Evolutionary conservation across 1,140 invertebrate species (phyloP), one percentile per base, ranked within the genome.

Genomic region (Macrocentrus cingulum): DNA sequence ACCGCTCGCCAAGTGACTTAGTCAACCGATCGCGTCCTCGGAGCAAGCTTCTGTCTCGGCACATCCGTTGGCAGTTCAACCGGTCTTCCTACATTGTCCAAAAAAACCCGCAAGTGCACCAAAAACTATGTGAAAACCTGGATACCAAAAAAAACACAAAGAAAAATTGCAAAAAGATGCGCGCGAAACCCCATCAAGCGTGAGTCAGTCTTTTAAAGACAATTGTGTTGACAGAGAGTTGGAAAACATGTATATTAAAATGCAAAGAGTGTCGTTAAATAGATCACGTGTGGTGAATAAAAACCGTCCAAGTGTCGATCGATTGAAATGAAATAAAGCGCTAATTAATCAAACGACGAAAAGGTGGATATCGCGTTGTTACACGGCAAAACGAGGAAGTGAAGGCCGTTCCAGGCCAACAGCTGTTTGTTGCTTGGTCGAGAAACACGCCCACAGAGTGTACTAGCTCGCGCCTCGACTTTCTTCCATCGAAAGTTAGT

Each of bases 1-100:
- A 57, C 55, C 67, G 68, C 64, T 68, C 69, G 67, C 62, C 39
- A 64, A 65, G 68, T 65, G 65, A 72, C 72, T 74, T 76, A 77
- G 75, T 79, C 75, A 71, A 67, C 71, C 74, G 67, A 74, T 69
- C 72, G 74, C 74, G 72, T 76, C 71, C 68, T 72, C 58, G 65
- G 71, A 67, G 70, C 68, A 69, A 73, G 72, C 75, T 76, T 42
- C n/a, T 11, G 18, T 42, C 32, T 22, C 39, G n/a, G n/a, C n/a
- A n/a, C n/a, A n/a, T 29, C n/a, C 29, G 36, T 46, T 29, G 25
- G 25, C 25, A 5, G 4, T 29, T 29, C 4, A 29, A 29, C 25
- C 41, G 15, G 18, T 42, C 3, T 39, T 39, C 4, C 15, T 3
- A 39, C 37, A 13, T 11, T n/a, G n/a, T 4, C 9, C 15, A 29